Base-by-base conservation (phyloP, 2,797 vertebrate genomes). In the Diplodus sargus region DNA sequence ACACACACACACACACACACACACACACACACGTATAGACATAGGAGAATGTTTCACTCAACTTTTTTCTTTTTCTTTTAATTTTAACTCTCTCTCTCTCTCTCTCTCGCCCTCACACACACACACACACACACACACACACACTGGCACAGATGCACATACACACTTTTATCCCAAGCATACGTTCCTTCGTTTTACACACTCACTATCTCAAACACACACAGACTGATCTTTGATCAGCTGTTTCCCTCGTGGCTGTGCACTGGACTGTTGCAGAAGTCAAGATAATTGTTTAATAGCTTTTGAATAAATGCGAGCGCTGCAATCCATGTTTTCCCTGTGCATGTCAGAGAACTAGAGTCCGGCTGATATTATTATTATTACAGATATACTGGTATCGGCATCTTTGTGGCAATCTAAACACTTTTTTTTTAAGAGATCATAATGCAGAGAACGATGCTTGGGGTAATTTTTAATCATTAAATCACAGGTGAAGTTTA, bases 191-290 rank as follows among this genome's bases (percentile, higher is more conserved):
- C 20, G 18, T 63, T 42, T 48, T 18, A 48, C 49, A 72, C 43
- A 42, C 34, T 68, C 20, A 70, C 53, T 17, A 65, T 81, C 18
- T 60, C n/a, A 62, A 22, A 39, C 25, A 39, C 54, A 48, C 17
- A 65, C 47, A 65, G 39, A 74, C 49, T 52, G 23, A 59, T 60
- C 74, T 84, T 79, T 77, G 61, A 86, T 87, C 69, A 49, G 17
- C 15, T 28, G n/a, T 23, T 43, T 83, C 77, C 70, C 76, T 20
- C 0, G 17, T 54, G 82, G 76, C 70, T 78, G 53, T 65, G 48
- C 42, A 28, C 57, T 28, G 76, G 62, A 81, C 75, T 69, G 47
- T 39, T 62, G 69, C 22, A 72, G 61, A 13, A 13, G 39, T 48
- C 43, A 12, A 2, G 28, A 30, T 43, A 78, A 57, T 39, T 39